phyloP scores from a whole-genome alignment of 2,888 invertebrate species.

The Dolichomitus sp. region DNA sequence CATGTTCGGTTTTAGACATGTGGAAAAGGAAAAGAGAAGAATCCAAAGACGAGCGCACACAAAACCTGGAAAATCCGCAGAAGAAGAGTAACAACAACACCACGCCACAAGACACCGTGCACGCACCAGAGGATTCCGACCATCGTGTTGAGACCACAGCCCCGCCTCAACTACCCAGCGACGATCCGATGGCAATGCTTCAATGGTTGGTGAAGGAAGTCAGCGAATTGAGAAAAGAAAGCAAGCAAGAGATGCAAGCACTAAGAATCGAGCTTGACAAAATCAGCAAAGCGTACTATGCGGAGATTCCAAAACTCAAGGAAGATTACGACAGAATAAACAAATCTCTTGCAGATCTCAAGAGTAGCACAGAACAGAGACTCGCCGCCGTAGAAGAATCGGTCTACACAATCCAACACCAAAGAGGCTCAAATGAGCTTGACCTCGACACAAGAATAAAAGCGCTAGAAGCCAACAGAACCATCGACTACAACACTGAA shows the following conservation, averaged over 20 bases:
- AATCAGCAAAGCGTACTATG: neutral
- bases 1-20: constrained; percentile 18
- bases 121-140: too few relatives aligned
- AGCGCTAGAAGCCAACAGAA: neutral
- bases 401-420: neutral
- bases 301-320: neutral
- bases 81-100: constrained; percentile 1
- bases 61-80: neutral
- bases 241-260: neutral
- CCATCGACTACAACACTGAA: neutral
- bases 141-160: neutral
- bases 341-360: constrained; percentile 2
- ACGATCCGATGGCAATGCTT: constrained; percentile 2
- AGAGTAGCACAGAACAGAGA: constrained; percentile 1
- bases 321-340: neutral
- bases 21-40: constrained; percentile 15
- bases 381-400: neutral
- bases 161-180: neutral
- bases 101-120: neutral
- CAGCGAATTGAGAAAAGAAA: neutral
- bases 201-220: neutral
- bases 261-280: constrained; percentile 3
- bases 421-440: neutral
- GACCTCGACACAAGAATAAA: constrained; percentile 1
- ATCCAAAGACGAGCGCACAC: neutral